Evolutionary conservation across 2,113 vertebrate species (phyloP), one percentile per base, ranked within the genome.

Genomic region (Furnarius figulus): DNA sequence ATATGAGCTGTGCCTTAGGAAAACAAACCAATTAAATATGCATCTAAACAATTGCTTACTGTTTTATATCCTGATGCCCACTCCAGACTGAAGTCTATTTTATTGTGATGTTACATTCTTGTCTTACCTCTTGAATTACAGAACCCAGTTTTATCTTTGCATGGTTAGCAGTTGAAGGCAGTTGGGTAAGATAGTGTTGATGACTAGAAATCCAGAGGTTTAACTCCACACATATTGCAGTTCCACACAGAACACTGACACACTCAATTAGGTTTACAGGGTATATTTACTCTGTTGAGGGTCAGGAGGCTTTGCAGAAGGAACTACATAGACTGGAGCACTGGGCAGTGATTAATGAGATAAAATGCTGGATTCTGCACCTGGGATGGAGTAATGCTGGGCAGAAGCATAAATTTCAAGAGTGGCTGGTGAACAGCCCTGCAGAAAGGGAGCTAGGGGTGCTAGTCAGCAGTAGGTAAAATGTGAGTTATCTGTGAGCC

Each of bases 321-420:
- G 21, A 86, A 61, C 40, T 6, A 31, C 35, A 67, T 2, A 72
- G 28, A 55, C 4, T 15, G 33, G 24, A 56, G 40, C 9, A 39
- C 0, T 14, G 35, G 31, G 8, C 28, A 71, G 14, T 39, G 49
- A 70, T 33, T 40, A 62, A 67, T 0, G 0, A 40, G 44, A 77
- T 33, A 30, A 52, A 62, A 10, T 33, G 52, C 40, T 22, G 7
- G 17, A 27, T 72, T 56, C 58, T 62, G 53, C 35, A 31, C 39
- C 71, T 35, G 31, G 52, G 46, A 76, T 21, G 7, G 23, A 55
- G 7, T 24, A 77, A 77, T 18, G 16, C 44, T 28, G 10, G 14
- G 31, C 23, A 37, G 30, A 37, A 14, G 20, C 12, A 56, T 42
- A 42, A 65, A 33, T 6, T 23, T 35, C 24, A 52, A 72, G 52